phyloP scores from a whole-genome alignment of 2,888 invertebrate genomes.

The Stictocephala bisonia region DNA sequence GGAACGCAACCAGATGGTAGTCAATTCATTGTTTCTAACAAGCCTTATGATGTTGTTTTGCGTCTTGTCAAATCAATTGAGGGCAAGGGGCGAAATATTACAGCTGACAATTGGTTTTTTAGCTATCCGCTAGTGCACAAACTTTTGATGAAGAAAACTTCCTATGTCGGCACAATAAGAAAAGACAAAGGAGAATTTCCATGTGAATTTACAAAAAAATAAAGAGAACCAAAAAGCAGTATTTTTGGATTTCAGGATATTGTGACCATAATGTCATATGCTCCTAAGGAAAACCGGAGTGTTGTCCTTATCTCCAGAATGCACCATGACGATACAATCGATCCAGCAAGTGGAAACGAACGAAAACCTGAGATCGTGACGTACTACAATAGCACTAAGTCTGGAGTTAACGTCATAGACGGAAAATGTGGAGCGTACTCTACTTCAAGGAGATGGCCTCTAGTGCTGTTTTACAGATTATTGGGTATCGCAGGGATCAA shows the following conservation, averaged over 20 bases:
- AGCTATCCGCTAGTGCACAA: constrained; percentile 14
- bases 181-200: constrained; percentile 39
- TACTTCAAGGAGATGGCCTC: constrained; percentile 42
- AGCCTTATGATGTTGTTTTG: constrained; percentile 38
- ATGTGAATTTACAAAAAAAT: neutral
- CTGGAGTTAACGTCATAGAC: constrained; percentile 39
- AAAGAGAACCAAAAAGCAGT: constrained; percentile 9
- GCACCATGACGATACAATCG: constrained; percentile 30
- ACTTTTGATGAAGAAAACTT: neutral
- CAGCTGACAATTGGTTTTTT: constrained; percentile 42
- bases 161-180: constrained; percentile 23
- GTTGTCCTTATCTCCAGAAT: constrained; percentile 39
- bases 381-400: constrained; percentile 33
- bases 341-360: constrained; percentile 9
- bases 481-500: constrained; percentile 27
- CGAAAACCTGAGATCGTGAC: constrained; percentile 36
- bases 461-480: constrained; percentile 28
- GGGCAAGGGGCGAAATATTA: constrained; percentile 28
- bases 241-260: constrained; percentile 34
- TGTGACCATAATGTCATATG: constrained; percentile 40
- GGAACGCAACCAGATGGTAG: constrained; percentile 29
- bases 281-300: constrained; percentile 26
- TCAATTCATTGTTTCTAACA: constrained; percentile 26
- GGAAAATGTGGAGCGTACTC: constrained; percentile 39
- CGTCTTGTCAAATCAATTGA: constrained; percentile 15